These are phyloP conservation scores for Calypte anna DNA, from an alignment of 2,113 vertebrate genomes.

Conservation along the genomic window DNA sequence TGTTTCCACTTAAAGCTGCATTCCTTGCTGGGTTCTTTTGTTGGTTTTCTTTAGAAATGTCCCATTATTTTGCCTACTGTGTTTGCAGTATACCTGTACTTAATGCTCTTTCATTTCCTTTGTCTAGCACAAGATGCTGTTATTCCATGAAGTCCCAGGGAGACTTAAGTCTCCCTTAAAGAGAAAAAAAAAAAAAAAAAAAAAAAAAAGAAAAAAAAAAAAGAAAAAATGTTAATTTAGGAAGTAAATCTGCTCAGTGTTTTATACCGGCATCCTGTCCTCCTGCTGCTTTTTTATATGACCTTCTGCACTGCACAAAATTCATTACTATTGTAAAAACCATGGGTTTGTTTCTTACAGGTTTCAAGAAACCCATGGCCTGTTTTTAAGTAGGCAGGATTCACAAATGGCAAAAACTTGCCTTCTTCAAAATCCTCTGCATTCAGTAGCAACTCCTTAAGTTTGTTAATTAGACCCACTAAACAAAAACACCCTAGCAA, in stretches of 20 bases:
- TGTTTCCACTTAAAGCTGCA: constrained; percentile 65
- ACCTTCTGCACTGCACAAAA: constrained; percentile 25
- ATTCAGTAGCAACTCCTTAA: neutral
- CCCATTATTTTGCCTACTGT: neutral
- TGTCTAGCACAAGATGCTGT: constrained; percentile 37
- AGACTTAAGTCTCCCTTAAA: no score
- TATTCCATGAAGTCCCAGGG: constrained; percentile 16
- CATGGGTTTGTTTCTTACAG: neutral
- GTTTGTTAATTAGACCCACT: neutral
- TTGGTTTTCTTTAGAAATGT: constrained; percentile 35
- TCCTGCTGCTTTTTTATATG: constrained; percentile 49
- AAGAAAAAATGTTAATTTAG: constrained; percentile 23
- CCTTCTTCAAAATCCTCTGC: neutral
- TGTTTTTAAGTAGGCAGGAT: neutral
- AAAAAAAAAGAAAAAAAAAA: no score
- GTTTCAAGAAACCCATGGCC: neutral
- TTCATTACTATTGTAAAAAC: constrained; percentile 17
- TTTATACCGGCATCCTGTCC: constrained; percentile 54
- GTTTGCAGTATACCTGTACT: constrained; percentile 16
- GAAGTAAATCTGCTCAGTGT: constrained; percentile 36
- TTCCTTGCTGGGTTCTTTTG: neutral
- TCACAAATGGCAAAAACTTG: neutral
- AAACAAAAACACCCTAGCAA: neutral
- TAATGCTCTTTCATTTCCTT: constrained; percentile 54
- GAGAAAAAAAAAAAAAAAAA: no score